Conservation (phyloP, 92 coral and sea anemone species). For the Epizoanthus stellaris region DNA sequence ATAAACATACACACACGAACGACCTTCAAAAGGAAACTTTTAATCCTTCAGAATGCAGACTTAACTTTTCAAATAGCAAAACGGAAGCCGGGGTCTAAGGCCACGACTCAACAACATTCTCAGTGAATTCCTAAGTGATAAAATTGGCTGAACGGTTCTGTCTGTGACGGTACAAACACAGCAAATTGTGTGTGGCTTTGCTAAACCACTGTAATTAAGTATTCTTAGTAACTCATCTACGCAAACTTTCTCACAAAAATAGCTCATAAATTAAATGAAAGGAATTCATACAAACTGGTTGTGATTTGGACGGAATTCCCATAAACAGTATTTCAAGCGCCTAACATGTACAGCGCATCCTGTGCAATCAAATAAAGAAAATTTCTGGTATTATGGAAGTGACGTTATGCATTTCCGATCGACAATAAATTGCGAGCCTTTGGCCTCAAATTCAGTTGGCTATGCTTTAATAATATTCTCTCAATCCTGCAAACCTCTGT, state of each 20-base stretch:
- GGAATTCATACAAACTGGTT: conserved; percentile 32
- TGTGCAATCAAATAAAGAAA: conserved; percentile 35
- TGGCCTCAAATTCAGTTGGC: background rate
- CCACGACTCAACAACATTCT: conserved; percentile 38
- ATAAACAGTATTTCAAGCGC: conserved; percentile 5
- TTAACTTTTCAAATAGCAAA: conserved; percentile 11
- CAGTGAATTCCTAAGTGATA: conserved; percentile 40
- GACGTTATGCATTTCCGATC: conserved; percentile 39
- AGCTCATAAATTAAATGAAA: conserved; percentile 15
- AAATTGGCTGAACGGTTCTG: conserved; percentile 24
- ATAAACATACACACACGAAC: conserved; percentile 9
- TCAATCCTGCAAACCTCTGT: background rate
- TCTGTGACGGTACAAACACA: conserved; percentile 2
- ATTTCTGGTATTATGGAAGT: conserved; percentile 39
- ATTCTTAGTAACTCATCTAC: background rate
- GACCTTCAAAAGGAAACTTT: conserved; percentile 22
- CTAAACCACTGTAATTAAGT: background rate
- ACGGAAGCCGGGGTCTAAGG: conserved; percentile 44
- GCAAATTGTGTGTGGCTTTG: conserved; percentile 11
- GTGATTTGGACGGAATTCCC: conserved; percentile 43
- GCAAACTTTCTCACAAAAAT: conserved; percentile 29
- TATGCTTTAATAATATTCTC: background rate
- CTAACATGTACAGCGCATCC: conserved; percentile 36
- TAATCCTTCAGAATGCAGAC: conserved; percentile 25
- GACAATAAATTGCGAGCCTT: conserved; percentile 5